phyloP scores from a whole-genome alignment of 2,797 vertebrate species.

The Carcharodon carcharias region DNA sequence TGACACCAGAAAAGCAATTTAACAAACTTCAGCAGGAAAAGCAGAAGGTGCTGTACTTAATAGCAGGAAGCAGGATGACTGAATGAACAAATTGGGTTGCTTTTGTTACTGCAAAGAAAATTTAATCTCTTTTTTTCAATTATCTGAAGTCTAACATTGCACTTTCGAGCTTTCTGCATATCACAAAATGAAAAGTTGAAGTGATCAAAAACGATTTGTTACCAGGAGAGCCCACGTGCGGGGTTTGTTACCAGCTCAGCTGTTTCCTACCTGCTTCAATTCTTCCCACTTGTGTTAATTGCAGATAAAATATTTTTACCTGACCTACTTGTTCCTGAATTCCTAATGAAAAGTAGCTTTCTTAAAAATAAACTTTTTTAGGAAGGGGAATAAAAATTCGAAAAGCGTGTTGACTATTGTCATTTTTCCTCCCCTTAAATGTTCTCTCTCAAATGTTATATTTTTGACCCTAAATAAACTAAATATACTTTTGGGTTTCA shows the following conservation, averaged over 20 bases:
- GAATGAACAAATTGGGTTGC: background rate
- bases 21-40: background rate
- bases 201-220: background rate
- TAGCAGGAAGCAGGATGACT: background rate
- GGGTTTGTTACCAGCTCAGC: background rate
- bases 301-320: background rate
- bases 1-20: background rate
- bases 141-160: background rate
- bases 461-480: background rate
- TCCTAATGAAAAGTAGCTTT: background rate
- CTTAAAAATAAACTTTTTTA: background rate
- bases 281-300: background rate
- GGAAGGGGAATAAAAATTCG: background rate
- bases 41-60: background rate
- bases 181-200: background rate
- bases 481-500: background rate
- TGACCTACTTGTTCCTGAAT: background rate
- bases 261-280: background rate
- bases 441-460: background rate
- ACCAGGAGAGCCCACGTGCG: background rate
- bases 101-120: background rate
- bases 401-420: background rate
- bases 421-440: background rate
- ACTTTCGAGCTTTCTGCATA: background rate
- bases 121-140: background rate